Evolutionary conservation across 2,888 invertebrate genomes (phyloP).

Genomic region (Phania funesta): DNA sequence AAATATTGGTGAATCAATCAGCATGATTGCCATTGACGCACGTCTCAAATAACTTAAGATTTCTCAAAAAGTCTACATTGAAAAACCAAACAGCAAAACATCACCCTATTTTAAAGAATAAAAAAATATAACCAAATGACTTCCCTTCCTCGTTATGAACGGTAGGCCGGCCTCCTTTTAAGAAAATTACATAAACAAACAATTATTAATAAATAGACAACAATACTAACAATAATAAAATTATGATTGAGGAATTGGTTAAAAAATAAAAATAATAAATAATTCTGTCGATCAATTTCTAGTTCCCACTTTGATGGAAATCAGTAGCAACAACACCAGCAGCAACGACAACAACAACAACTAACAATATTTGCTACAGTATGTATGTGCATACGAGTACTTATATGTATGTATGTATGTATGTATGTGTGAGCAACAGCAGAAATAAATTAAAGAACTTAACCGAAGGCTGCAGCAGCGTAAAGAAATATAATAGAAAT

Average conservation of each 20-base stretch:
- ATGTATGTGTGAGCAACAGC: neutral
- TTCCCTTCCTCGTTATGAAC: neutral
- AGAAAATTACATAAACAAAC: slow-evolving; percentile 21
- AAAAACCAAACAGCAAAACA: neutral
- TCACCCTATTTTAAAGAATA: too few species aligned
- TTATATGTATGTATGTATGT: neutral
- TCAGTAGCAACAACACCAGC: slow-evolving; percentile 19
- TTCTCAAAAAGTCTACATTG: too few species aligned
- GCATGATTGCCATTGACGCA: too few species aligned
- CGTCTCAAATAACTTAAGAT: too few species aligned
- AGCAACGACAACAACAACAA: slow-evolving; percentile 2
- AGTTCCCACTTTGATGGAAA: slow-evolving; percentile 28
- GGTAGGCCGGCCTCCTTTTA: slow-evolving; percentile 17
- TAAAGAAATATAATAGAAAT: slow-evolving; percentile 42
- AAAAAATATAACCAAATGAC: too few species aligned
- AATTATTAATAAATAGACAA: slow-evolving; percentile 6
- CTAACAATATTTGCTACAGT: neutral
- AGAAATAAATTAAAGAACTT: neutral
- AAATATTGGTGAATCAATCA: too few species aligned
- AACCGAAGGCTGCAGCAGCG: slow-evolving; percentile 13
- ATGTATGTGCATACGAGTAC: neutral
- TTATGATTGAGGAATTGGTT: slow-evolving; percentile 5
- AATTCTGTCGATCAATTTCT: slow-evolving; percentile 45
- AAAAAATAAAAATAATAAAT: slow-evolving; percentile 8
- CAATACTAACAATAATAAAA: neutral